Base-by-base conservation (phyloP, 2,888 invertebrate species). In the Drosophila ustulata region DNA sequence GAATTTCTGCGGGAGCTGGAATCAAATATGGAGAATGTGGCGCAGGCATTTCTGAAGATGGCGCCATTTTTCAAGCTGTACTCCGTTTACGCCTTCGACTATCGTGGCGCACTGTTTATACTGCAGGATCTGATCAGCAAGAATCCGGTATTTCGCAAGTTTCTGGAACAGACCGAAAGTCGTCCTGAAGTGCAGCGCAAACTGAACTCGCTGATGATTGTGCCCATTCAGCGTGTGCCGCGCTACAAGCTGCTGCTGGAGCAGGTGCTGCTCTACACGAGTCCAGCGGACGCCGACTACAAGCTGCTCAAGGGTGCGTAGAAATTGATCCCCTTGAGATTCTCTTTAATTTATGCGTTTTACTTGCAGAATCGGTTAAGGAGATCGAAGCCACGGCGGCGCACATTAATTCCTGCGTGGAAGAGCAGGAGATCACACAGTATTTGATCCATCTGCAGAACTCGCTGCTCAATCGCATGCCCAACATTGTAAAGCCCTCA, bases 41-140 rank as follows among this genome's bases (percentile, higher is more conserved):
- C 95, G 0, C 91, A 93, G 53, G 95, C 96, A 0, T 96, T 96
- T 90, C 93, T 94, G 0, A 95, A 94, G 87, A 93, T 96, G 69
- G 96, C 95, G 1, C 96, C 96, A 3, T 96, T 95, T 89, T 94
- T 96, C 57, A 96, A 96, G 91, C 90, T 96, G 18, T 96, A 96
- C 89, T 96, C 96, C 0, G 94, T 95, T 0, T 96, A 96, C 90
- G 96, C 96, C 0, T 96, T 95, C 69, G 95, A 95, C 81, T 96
- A 95, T 88, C 95, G 95, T 74, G 94, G 94, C 67, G 94, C 95
- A 0, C 90, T 96, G 52, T 92, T 93, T 41, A 91, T 95, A 41
- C 88, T 96, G 32, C 95, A 95, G 93, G 93, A 93, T 55, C 90
- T 93, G 57, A 93, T 93, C 34, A 92, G 93, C 57, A 93, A 92